Conservation (phyloP, 2,888 invertebrate genomes). For the Uloborus plumipes region DNA sequence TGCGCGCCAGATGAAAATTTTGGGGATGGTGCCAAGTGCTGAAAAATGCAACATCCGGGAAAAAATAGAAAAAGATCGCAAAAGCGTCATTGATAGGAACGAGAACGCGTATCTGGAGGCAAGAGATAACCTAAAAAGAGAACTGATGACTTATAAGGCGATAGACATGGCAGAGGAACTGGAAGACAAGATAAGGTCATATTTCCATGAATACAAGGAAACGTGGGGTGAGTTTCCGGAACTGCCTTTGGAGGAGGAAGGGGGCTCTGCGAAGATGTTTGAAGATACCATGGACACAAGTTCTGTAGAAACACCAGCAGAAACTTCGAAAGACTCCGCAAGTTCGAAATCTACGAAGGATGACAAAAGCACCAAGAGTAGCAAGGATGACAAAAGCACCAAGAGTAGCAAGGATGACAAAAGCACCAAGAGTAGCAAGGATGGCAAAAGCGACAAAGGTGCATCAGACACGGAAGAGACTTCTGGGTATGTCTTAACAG, state of each 20-base stretch:
- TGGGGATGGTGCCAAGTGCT: conserved; percentile 5
- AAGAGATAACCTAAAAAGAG: conserved; percentile 7
- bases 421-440: not conserved
- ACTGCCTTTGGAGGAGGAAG: conserved; percentile 41
- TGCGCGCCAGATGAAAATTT: conserved; percentile 10
- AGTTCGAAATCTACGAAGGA: not conserved
- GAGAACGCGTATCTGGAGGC: conserved; percentile 24
- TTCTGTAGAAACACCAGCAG: conserved; percentile 1
- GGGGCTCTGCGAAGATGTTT: conserved; percentile 33
- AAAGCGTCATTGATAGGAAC: conserved; percentile 20
- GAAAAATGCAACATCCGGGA: not conserved
- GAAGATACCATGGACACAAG: not conserved
- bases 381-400: not conserved
- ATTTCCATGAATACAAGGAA: conserved; percentile 22
- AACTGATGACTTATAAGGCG: conserved; percentile 20
- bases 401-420: not conserved
- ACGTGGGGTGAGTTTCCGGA: conserved; percentile 18
- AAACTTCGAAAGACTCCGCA: conserved; percentile 4
- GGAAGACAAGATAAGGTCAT: conserved; percentile 37
- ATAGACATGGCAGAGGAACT: conserved; percentile 34
- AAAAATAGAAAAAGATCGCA: conserved; percentile 18
- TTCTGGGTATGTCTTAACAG: conserved; percentile 20
- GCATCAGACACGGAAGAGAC: conserved; percentile 20
- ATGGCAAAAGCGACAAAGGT: not conserved
- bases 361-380: not conserved